These are phyloP conservation scores for Clarias magur DNA, from an alignment of 2,113 vertebrate species.

Conservation along the genomic window DNA sequence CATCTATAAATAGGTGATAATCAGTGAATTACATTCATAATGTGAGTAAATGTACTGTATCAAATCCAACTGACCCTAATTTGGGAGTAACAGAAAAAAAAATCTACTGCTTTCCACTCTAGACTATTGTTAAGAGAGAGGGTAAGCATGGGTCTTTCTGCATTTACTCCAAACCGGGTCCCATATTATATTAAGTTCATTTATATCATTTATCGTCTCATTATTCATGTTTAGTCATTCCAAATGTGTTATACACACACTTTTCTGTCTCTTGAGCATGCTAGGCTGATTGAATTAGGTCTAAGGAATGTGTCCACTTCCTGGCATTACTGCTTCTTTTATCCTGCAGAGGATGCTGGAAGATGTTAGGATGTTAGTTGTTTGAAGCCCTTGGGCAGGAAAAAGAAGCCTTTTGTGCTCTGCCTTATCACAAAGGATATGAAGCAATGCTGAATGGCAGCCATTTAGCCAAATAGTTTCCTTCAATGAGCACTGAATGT, in stretches of 20 bases:
- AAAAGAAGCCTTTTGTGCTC: conserved; percentile 72
- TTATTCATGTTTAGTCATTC: neutral
- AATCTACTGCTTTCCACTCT: neutral
- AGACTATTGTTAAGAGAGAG: neutral
- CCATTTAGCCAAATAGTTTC: conserved; percentile 78
- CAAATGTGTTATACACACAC: conserved; percentile 25
- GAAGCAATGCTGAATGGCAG: conserved; percentile 71
- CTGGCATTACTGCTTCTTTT: conserved; percentile 75
- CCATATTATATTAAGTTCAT: neutral
- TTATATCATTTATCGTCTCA: neutral
- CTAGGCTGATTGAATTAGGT: conserved; percentile 60
- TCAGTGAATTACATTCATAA: neutral
- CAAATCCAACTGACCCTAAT: neutral
- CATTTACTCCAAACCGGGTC: neutral
- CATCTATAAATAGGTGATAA: neutral
- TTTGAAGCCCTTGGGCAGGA: conserved; percentile 61
- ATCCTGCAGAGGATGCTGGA: conserved; percentile 66
- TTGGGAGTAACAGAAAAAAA: neutral
- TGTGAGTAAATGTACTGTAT: neutral
- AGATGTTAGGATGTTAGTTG: conserved; percentile 69
- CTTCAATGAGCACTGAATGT: conserved; percentile 71
- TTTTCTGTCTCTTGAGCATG: neutral
- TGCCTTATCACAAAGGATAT: conserved; percentile 79
- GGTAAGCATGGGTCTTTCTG: neutral
- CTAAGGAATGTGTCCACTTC: conserved; percentile 74